Base-by-base conservation (phyloP, 2,888 invertebrate genomes). In the Neoscelio sp. region DNA sequence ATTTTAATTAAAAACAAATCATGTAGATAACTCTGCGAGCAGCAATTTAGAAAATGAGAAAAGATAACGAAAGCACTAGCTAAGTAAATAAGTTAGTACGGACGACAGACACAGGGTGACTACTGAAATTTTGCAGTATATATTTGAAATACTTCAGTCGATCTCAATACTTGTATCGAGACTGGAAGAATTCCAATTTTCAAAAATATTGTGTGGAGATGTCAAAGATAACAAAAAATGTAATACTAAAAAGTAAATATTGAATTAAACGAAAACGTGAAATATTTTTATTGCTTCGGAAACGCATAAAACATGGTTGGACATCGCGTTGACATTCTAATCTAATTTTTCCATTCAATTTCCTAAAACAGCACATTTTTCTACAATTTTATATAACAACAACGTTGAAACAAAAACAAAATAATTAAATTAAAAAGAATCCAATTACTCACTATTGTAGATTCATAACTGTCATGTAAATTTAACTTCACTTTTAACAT, bases 231-330 rank as follows among this genome's bases (percentile, higher is more conserved):
- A 42, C 46, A 46, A 13, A 38, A 62, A 76, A 76, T 54, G 52
- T 54, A 44, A 62, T 76, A 54, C 54, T 10, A 62, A 67, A 76
- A 68, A 62, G 68, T 76, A 62, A 75, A 68, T 62, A 75, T 67
- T 67, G 35, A 67, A 75, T 67, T 44, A 50, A 58, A 75, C 42
- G 68, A 75, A 62, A 75, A 52, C 18, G 5, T 50, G 35, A 48
- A 60, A 67, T 52, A 75, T 74, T 65, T 48, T 46, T 42, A 65
- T 50, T 15, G 48, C 40, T 33, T 20, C 8, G 6, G 48, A 40
- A n/a, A 46, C 35, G 2, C 7, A 56, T 38, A 12, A 46, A 17
- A 10, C 33, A 40, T 30, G 52, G 10, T 46, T 65, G 8, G 2
- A 54, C 20, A 8, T 4, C 13, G 60, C 38, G 23, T 7, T 44